Conservation (phyloP, 2,113 vertebrate genomes). For the Dipodomys stephensi region DNA sequence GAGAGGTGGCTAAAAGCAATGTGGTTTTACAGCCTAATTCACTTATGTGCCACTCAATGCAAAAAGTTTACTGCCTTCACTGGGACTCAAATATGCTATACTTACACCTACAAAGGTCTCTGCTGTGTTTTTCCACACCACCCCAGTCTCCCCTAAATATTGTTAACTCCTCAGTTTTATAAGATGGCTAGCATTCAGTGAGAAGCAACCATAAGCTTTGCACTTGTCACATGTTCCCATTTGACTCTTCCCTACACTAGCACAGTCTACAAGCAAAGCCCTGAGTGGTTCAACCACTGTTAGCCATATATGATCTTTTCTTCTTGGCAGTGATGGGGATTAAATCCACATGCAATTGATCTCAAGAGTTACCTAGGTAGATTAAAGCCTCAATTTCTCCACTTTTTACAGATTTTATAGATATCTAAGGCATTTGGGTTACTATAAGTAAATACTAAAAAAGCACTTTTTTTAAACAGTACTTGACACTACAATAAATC, state of each 20-base stretch:
- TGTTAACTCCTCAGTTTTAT: background rate
- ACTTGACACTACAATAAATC: background rate
- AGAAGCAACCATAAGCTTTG: background rate
- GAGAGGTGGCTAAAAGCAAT: background rate
- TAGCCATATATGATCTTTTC: background rate
- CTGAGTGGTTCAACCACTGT: background rate
- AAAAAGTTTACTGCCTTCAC: slow-evolving; percentile 18
- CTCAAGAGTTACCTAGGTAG: too few relatives aligned
- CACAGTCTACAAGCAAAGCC: background rate
- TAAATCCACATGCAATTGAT: background rate
- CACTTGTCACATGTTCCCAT: background rate
- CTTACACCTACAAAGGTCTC: background rate
- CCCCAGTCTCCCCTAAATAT: background rate
- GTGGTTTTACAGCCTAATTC: background rate
- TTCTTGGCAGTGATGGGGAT: background rate
- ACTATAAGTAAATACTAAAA: background rate
- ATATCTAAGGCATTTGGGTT: background rate
- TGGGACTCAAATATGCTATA: background rate
- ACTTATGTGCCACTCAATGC: background rate
- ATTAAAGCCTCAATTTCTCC: background rate
- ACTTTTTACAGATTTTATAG: background rate
- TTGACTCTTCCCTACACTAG: background rate
- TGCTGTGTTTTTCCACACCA: background rate
- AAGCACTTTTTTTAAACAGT: background rate
- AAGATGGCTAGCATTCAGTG: background rate